phyloP scores from a whole-genome alignment of 2,888 invertebrate species.

The Cryptocephalus moraei region DNA sequence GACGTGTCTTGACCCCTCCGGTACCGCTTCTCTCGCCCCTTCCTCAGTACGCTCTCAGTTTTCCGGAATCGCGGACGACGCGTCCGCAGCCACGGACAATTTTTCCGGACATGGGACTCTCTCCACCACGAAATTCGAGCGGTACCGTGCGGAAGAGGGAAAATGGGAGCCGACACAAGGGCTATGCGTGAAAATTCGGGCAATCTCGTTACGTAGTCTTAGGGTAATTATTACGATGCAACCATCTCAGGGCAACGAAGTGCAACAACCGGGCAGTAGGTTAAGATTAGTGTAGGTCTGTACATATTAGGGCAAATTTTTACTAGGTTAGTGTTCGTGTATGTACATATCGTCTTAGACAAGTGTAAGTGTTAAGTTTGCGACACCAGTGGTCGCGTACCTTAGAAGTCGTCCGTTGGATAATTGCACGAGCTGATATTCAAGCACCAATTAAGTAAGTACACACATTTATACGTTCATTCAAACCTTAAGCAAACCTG shows the following conservation, averaged over 20 bases:
- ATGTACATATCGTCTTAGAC: slow-evolving; percentile 4
- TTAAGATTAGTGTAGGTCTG: slow-evolving; percentile 14
- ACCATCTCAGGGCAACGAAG: slow-evolving; percentile 36
- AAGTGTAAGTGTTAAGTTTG: background rate
- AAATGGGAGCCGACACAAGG: too few species aligned
- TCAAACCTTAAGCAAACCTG: too few species aligned
- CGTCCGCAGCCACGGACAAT: too few species aligned
- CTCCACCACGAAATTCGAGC: too few species aligned
- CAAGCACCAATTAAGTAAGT: too few species aligned
- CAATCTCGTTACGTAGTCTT: slow-evolving; percentile 6
- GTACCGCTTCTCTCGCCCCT: slow-evolving; percentile 13
- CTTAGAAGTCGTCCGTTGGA: too few species aligned
- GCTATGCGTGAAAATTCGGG: slow-evolving; percentile 12
- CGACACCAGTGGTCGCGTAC: too few species aligned
- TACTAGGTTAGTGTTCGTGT: slow-evolving; percentile 10
- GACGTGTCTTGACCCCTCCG: slow-evolving; percentile 29
- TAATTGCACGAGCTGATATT: too few species aligned
- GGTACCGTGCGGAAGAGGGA: background rate
- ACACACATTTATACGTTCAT: too few species aligned
- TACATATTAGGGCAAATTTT: slow-evolving; percentile 10
- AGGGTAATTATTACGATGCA: slow-evolving; percentile 18
- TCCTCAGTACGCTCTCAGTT: slow-evolving; percentile 24
- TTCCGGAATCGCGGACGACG: slow-evolving; percentile 24
- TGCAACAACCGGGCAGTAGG: slow-evolving; percentile 32
- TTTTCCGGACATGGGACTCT: too few species aligned